Base-by-base conservation (phyloP, 2,113 vertebrate genomes). In the Oryzias woworae region DNA sequence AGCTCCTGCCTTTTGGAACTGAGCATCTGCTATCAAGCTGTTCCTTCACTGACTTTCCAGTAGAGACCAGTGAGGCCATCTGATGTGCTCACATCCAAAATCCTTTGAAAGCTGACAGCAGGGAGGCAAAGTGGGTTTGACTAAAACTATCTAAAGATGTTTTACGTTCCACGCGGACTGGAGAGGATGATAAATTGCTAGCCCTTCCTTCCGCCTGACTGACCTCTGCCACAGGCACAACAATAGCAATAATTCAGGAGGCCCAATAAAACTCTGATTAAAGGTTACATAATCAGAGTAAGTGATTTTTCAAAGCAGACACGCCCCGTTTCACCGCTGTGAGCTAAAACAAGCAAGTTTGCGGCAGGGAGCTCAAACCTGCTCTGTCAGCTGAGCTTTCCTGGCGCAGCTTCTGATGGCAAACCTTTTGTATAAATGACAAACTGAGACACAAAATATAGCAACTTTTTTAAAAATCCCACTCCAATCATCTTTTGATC, bases 181-280 rank as follows among this genome's bases (percentile, higher is more conserved):
- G 41, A 59, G 56, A 57, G 45, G 7, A 42, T 43, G 45, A 63
- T 62, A 56, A 48, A 67, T 60, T 58, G 47, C 51, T 65, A 47
- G 47, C 58, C 36, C 46, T 77, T 67, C 18, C 7, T 73, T 82
- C 56, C n/a, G n/a, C 45, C 51, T 13, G 7, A 62, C 23, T 69
- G 10, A 75, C 45, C 61, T 59, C 23, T 20, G 13, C 15, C 61
- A 59, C 47, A 67, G 68, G 48, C 61, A 64, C 51, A 76, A 70
- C 69, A 81, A 85, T 78, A 78, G 78, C 71, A 84, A 75, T 84
- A 79, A 81, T 73, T 79, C 56, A 78, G 59, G 76, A 54, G 77
- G 79, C 71, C 59, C 62, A 83, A 83, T 83, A 85, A 81, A 81
- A 69, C 23, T 83, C 74, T 73, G 77, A 77, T 84, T 71, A 84